Conservation (phyloP, 2,888 invertebrate genomes). For the Tipula vernalis region DNA sequence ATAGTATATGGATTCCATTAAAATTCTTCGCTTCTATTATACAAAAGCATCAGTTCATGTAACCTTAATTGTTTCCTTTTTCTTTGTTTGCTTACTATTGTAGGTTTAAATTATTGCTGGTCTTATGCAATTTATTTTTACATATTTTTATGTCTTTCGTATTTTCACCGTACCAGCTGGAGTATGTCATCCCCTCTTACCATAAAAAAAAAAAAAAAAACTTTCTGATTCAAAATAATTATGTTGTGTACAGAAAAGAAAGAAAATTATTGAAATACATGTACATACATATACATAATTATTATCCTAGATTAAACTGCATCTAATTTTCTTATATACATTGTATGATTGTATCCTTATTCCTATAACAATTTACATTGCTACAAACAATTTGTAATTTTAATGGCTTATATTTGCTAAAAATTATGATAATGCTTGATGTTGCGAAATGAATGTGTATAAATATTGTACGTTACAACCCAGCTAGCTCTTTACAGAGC, state of each 20-base stretch:
- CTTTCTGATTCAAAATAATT: background rate
- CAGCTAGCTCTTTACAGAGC: background rate
- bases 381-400: background rate
- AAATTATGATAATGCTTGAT: background rate
- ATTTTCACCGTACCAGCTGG: background rate
- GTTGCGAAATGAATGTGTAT: background rate
- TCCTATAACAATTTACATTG: background rate
- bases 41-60: background rate
- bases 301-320: constrained; percentile 4
- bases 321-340: background rate
- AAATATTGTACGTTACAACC: background rate
- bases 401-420: background rate
- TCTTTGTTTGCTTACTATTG: background rate
- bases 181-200: background rate
- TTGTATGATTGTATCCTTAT: background rate
- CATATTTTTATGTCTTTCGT: background rate
- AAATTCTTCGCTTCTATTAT: background rate
- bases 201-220: background rate
- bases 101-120: background rate
- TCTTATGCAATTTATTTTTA: background rate
- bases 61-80: background rate
- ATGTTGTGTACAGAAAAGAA: background rate
- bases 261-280: background rate
- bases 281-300: background rate
- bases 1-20: background rate